Evolutionary conservation across 2,113 vertebrate species (phyloP), one percentile per base, ranked within the genome.

Genomic region (Oreocharis arfaki): DNA sequence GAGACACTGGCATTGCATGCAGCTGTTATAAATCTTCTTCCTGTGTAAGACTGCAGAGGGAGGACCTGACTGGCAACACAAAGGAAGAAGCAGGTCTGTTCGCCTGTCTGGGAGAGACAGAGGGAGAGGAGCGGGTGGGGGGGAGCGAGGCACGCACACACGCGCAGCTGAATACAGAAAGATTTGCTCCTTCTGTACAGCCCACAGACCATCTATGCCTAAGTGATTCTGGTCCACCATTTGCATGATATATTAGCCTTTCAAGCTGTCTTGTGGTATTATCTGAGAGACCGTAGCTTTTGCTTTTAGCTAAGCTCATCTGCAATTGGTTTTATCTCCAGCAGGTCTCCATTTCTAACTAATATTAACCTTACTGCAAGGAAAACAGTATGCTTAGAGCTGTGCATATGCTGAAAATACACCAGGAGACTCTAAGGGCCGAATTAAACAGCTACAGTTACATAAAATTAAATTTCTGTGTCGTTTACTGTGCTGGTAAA

Each of bases 11-110:
- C 87, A n/a, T 87, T 59, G 92, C 87, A 57, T 81, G 87, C 96
- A 74, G 95, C 77, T 90, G n/a, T 82, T 84, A 93, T 97, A 96
- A 97, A 97, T 97, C 95, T 96, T 73, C 93, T 86, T 87, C 64
- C 93, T 49, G 84, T 89, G 39, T 61, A 95, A 87, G 84, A 71
- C 96, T 87, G 90, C 87, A 95, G 95, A 95, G 95, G 76, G 87
- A 95, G 87, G 93, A 96, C 91, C 56, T n/a, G 91, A 93, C 90
- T 95, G 94, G 93, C 74, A 73, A 74, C 94, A 89, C 78, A 93
- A 91, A 73, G 94, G 87, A 89, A 93, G 89, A 85, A 95, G 89
- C 68, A 39, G 85, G 67, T 87, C 87, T 87, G 85, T 81, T 90
- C n/a, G 82, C 73, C 46, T 74, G 79, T 49, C 87, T 60, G 76